Conservation (phyloP, 1,140 invertebrate genomes). For the Drosophila albomicans region DNA sequence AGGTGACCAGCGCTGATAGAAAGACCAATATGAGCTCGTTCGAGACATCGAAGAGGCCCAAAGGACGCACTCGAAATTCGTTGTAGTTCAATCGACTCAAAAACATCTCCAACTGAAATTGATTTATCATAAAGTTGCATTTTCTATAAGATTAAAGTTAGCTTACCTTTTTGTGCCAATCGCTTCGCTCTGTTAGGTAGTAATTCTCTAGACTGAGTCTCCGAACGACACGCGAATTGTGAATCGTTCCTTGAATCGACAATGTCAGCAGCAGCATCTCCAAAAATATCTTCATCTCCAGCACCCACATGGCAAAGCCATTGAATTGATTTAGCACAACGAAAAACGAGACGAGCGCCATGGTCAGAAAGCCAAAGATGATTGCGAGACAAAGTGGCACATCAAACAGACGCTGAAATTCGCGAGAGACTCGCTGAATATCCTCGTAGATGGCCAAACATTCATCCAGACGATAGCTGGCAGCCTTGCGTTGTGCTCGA, state of each 20-base stretch:
- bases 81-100: slow-evolving; percentile 49
- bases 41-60: slow-evolving; percentile 69
- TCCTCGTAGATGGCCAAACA: slow-evolving; percentile 61
- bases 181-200: slow-evolving; percentile 33
- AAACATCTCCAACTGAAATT: slow-evolving; percentile 60
- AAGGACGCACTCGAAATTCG: slow-evolving; percentile 56
- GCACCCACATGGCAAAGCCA: slow-evolving; percentile 7
- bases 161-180: slow-evolving; percentile 49
- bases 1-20: slow-evolving; percentile 63
- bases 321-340: slow-evolving; percentile 9
- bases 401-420: slow-evolving; percentile 55
- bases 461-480: slow-evolving; percentile 30
- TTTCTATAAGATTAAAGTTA: background rate
- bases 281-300: slow-evolving; percentile 35
- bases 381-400: slow-evolving; percentile 48
- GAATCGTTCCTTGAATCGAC: slow-evolving; percentile 40
- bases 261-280: slow-evolving; percentile 62
- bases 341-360: slow-evolving; percentile 41
- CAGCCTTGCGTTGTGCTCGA: background rate
- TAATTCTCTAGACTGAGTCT: slow-evolving; percentile 62
- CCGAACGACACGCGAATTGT: slow-evolving; percentile 39
- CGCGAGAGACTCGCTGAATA: slow-evolving; percentile 30
- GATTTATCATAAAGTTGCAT: background rate
- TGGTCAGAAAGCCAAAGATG: slow-evolving; percentile 28
- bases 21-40: slow-evolving; percentile 69